A percentile compares a stretch with the other conserved stretches of the same genome.
Evolutionary conservation across 2,888 invertebrate genomes (phyloP).

Genomic region (Prosopocoilus inquinatus): DNA sequence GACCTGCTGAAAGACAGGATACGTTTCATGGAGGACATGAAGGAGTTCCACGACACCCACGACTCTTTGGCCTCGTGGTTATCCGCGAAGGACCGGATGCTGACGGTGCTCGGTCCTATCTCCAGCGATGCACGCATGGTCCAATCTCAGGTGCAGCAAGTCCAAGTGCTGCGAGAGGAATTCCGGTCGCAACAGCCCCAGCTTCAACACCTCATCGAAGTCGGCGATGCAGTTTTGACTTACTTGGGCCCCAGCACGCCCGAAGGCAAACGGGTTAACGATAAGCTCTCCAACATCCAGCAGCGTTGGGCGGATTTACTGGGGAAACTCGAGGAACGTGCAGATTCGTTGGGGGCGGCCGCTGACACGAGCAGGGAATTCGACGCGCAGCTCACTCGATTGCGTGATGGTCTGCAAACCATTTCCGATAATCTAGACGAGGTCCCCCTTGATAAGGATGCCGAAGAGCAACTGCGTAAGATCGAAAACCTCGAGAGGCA

Average conservation of each 20-base stretch:
- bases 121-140: slow-evolving; percentile 95
- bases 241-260: slow-evolving; percentile 55
- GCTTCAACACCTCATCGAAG: slow-evolving; percentile 78
- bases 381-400: slow-evolving; percentile 79
- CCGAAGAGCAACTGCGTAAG: slow-evolving; percentile 83
- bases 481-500: slow-evolving; percentile 85
- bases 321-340: slow-evolving; percentile 81
- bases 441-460: slow-evolving; percentile 75
- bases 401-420: slow-evolving; percentile 82
- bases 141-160: slow-evolving; percentile 92
- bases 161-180: slow-evolving; percentile 92
- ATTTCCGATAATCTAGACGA: slow-evolving; percentile 87
- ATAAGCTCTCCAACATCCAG: slow-evolving; percentile 70
- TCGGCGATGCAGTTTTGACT: slow-evolving; percentile 72
- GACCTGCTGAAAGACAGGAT: slow-evolving; percentile 70
- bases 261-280: slow-evolving; percentile 58
- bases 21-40: slow-evolving; percentile 76
- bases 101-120: slow-evolving; percentile 92
- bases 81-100: slow-evolving; percentile 90
- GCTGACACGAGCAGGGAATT: slow-evolving; percentile 92
- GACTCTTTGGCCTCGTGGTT: slow-evolving; percentile 85
- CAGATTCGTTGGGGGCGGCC: slow-evolving; percentile 83
- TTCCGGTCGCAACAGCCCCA: slow-evolving; percentile 91
- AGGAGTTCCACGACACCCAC: slow-evolving; percentile 88
- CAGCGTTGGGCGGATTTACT: slow-evolving; percentile 78